Evolutionary conservation across 1,140 invertebrate species (phyloP).

Genomic region (Drosophila teissieri): DNA sequence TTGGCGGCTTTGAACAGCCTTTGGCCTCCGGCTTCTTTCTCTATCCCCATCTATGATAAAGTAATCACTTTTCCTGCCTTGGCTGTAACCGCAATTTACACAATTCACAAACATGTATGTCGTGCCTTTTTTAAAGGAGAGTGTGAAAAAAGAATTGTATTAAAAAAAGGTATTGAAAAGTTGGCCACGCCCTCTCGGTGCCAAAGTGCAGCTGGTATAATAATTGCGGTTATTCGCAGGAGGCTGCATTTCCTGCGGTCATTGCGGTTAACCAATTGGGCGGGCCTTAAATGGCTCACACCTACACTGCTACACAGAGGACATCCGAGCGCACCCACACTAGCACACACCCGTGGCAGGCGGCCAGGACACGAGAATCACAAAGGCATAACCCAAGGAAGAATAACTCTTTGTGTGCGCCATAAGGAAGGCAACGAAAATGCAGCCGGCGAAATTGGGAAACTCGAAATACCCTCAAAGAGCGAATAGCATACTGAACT

Average conservation of each 20-base stretch:
- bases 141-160: conserved; percentile 57
- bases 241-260: conserved; percentile 73
- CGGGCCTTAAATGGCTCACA: conserved; percentile 21
- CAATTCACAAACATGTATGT: conserved; percentile 36
- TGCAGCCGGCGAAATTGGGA: not conserved
- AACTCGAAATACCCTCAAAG: conserved; percentile 20
- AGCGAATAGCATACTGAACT: not conserved
- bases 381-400: conserved; percentile 40
- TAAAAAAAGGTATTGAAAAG: conserved; percentile 68
- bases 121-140: conserved; percentile 53
- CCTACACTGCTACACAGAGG: conserved; percentile 22
- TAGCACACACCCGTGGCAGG: not conserved
- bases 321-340: conserved; percentile 4
- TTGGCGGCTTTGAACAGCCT: not conserved
- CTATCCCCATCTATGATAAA: not conserved
- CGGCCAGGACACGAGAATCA: conserved; percentile 34
- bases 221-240: conserved; percentile 75
- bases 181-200: conserved; percentile 31
- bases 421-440: conserved; percentile 19
- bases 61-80: conserved; percentile 25
- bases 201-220: conserved; percentile 53
- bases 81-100: conserved; percentile 64
- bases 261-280: conserved; percentile 64
- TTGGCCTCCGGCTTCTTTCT: not conserved
- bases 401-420: conserved; percentile 42